Conservation (phyloP, 1,140 invertebrate species). For the Penaeus chinensis region DNA sequence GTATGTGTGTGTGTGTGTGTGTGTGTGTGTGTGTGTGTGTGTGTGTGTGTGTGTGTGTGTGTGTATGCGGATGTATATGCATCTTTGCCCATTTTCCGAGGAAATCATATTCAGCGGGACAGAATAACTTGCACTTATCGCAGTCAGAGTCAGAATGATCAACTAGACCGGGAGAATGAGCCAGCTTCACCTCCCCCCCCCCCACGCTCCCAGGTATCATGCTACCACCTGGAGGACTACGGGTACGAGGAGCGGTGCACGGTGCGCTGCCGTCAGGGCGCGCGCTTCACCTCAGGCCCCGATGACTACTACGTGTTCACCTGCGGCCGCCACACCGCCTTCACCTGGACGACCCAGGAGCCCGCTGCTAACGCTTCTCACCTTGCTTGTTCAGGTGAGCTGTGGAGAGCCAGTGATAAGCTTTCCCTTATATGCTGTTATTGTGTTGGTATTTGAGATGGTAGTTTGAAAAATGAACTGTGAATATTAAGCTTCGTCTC, state of each 20-base stretch:
- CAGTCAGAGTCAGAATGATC: no score
- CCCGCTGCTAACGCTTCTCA: background rate
- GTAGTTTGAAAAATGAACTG: no score
- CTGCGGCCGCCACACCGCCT: conserved; percentile 26
- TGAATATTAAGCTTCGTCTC: background rate
- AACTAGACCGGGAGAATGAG: background rate
- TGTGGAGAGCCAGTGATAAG: no score
- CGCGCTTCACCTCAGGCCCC: conserved; percentile 21
- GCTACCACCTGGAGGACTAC: conserved; percentile 43
- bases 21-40: no score
- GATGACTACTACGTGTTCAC: conserved; percentile 35
- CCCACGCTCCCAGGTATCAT: conserved; percentile 29
- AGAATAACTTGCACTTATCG: no score
- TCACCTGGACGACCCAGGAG: conserved; percentile 10
- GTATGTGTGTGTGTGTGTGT: no score
- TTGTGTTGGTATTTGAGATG: no score
- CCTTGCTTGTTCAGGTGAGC: conserved; percentile 33
- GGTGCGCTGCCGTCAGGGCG: conserved; percentile 28
- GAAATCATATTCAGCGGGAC: no score
- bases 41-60: no score
- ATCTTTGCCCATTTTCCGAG: no score
- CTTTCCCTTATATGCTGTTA: no score
- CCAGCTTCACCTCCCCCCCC: background rate
- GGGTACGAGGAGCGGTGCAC: conserved; percentile 31
- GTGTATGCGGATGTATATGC: no score